phyloP scores from a whole-genome alignment of 1,140 invertebrate genomes.

The Stratiolaelaps scimitus region DNA sequence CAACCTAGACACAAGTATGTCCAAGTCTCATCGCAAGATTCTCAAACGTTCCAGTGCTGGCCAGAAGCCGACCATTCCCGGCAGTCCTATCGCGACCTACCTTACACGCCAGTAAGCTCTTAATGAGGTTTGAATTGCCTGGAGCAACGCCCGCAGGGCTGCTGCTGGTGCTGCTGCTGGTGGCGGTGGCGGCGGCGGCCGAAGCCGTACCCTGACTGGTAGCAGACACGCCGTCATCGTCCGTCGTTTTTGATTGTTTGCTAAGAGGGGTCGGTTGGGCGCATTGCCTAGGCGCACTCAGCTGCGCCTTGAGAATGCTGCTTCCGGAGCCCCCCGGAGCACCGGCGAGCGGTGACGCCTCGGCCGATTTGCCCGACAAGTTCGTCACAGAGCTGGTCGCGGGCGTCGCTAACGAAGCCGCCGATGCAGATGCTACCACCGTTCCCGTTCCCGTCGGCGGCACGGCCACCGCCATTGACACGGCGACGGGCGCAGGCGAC shows the following conservation, averaged over 20 bases:
- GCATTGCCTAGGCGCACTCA: slow-evolving; percentile 51
- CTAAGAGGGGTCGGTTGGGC: slow-evolving; percentile 34
- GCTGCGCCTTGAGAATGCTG: slow-evolving; percentile 60
- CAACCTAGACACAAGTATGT: no score
- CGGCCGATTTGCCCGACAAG: slow-evolving; percentile 24
- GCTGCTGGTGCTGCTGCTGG: not conserved
- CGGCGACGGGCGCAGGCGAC: slow-evolving; percentile 9
- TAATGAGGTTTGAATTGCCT: slow-evolving; percentile 55
- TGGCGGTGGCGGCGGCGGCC: slow-evolving; percentile 35
- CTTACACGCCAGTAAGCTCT: slow-evolving; percentile 70
- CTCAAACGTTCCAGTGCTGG: no score
- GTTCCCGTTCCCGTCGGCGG: no score
- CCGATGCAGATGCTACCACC: not conserved
- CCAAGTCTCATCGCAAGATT: no score
- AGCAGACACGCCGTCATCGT: slow-evolving; percentile 30
- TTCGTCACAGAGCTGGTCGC: slow-evolving; percentile 14
- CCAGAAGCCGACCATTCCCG: no score
- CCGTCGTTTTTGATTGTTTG: slow-evolving; percentile 26
- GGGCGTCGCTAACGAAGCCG: slow-evolving; percentile 29
- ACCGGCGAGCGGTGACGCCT: slow-evolving; percentile 31
- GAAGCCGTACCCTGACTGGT: slow-evolving; percentile 38
- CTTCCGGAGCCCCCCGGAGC: slow-evolving; percentile 9
- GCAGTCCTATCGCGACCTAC: slow-evolving; percentile 41
- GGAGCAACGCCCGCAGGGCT: slow-evolving; percentile 4
- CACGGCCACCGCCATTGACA: no score